phyloP scores from a whole-genome alignment of 2,797 vertebrate species.

The Mycteria americana region DNA sequence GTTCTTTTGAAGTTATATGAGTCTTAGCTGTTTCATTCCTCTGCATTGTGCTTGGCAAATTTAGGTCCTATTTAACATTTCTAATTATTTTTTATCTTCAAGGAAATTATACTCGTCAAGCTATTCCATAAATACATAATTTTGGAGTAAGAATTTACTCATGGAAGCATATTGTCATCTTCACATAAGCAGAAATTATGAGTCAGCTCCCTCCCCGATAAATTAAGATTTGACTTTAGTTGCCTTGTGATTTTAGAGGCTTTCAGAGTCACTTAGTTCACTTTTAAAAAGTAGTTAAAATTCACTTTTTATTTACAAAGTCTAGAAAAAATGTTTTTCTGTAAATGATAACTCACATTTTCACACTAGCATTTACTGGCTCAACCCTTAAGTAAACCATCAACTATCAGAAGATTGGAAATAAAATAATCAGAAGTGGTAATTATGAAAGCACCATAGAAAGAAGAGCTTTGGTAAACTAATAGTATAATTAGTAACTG shows the following conservation, averaged over 20 bases:
- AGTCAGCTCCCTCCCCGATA: background rate
- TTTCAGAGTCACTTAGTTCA: background rate
- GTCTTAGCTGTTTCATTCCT: constrained; percentile 17
- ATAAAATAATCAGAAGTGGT: background rate
- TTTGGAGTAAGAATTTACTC: background rate
- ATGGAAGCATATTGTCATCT: background rate
- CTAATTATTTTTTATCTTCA: background rate
- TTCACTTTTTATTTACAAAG: background rate
- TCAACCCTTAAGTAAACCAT: background rate
- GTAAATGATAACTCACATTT: background rate
- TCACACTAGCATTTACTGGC: background rate
- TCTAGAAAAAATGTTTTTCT: background rate
- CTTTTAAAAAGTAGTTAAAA: background rate
- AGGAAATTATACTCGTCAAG: constrained; percentile 22
- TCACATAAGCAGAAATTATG: background rate
- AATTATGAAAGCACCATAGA: background rate
- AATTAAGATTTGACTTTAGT: background rate
- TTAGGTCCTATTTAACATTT: constrained; percentile 42
- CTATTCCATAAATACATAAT: constrained; percentile 1
- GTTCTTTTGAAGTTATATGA: constrained; percentile 52
- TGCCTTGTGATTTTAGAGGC: background rate
- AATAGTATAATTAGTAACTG: background rate
- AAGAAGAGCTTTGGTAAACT: background rate
- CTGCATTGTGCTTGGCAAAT: constrained; percentile 12
- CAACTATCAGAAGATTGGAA: background rate